A percentile compares a stretch with the other conserved stretches of the same genome.
Conservation (phyloP, 2,797 vertebrate genomes). For the Prunella strophiata region DNA sequence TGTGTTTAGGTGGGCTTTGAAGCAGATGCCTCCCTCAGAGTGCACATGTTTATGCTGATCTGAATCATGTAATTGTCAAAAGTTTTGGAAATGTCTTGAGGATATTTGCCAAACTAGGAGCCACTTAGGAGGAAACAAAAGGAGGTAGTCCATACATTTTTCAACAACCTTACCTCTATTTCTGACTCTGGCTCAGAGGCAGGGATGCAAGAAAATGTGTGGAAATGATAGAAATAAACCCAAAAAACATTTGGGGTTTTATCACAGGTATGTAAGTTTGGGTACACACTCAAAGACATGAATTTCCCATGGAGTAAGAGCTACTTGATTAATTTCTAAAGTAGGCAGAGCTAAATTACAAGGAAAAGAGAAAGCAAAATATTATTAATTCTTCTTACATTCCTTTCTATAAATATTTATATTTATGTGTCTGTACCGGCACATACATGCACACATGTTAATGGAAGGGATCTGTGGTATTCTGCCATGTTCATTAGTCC, state of each 20-base stretch:
- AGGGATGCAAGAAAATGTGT: background rate
- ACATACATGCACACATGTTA: background rate
- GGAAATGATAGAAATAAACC: background rate
- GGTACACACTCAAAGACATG: background rate
- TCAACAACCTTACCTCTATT: background rate
- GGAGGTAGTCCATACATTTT: background rate
- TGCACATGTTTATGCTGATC: background rate
- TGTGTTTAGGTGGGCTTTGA: constrained; percentile 2
- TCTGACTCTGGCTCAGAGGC: background rate
- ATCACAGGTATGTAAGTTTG: background rate
- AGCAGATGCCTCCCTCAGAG: background rate
- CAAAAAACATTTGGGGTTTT: background rate
- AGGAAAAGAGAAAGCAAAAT: background rate
- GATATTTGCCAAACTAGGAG: background rate
- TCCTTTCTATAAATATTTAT: background rate
- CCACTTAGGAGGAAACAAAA: background rate
- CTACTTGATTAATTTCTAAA: background rate
- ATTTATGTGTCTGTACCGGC: background rate
- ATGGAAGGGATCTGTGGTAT: background rate
- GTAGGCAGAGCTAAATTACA: background rate
- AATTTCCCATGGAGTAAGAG: background rate
- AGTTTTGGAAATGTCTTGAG: background rate
- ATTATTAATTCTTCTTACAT: background rate
- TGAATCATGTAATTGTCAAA: background rate
- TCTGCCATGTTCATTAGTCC: background rate